phyloP scores from a whole-genome alignment of 1,140 invertebrate species.

The Stegodyphus mimosarum region DNA sequence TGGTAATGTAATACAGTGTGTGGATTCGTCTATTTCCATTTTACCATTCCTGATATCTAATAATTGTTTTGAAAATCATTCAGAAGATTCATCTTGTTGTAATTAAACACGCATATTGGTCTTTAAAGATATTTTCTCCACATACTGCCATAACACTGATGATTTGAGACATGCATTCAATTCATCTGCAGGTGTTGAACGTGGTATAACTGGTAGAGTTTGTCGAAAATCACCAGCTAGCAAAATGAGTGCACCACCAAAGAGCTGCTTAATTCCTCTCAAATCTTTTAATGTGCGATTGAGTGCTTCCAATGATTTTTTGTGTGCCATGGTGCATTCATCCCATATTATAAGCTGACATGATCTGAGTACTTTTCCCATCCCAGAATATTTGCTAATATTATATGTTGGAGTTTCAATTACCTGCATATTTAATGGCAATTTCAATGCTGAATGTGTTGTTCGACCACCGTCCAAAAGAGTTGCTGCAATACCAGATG shows the following conservation, averaged over 20 bases:
- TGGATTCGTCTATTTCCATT: not conserved
- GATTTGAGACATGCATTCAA: conserved; percentile 67
- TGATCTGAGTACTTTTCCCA: conserved; percentile 51
- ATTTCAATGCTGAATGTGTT: conserved; percentile 71
- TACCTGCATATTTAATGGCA: conserved; percentile 65
- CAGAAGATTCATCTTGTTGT: conserved; percentile 1
- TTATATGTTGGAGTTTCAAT: conserved; percentile 52
- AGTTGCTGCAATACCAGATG: conserved; percentile 72
- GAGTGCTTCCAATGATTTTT: conserved; percentile 65
- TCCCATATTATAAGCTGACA: conserved; percentile 64
- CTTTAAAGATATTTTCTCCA: conserved; percentile 35
- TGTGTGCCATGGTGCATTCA: conserved; percentile 63
- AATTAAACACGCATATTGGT: conserved; percentile 58
- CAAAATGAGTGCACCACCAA: conserved; percentile 65
- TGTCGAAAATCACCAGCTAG: conserved; percentile 69
- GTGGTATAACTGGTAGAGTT: conserved; percentile 68
- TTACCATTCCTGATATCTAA: conserved; percentile 43
- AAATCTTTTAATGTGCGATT: conserved; percentile 66
- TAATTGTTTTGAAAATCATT: conserved; percentile 43
- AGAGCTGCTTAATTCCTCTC: conserved; percentile 22
- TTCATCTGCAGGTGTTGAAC: conserved; percentile 65
- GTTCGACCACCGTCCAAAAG: conserved; percentile 71
- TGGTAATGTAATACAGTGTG: conserved; percentile 21
- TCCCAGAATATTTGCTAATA: conserved; percentile 29
- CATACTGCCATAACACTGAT: conserved; percentile 62